A percentile compares a stretch with the other conserved stretches of the same genome.
Evolutionary conservation across 2,888 invertebrate genomes (phyloP).

Genomic region (Notodonta ziczac): DNA sequence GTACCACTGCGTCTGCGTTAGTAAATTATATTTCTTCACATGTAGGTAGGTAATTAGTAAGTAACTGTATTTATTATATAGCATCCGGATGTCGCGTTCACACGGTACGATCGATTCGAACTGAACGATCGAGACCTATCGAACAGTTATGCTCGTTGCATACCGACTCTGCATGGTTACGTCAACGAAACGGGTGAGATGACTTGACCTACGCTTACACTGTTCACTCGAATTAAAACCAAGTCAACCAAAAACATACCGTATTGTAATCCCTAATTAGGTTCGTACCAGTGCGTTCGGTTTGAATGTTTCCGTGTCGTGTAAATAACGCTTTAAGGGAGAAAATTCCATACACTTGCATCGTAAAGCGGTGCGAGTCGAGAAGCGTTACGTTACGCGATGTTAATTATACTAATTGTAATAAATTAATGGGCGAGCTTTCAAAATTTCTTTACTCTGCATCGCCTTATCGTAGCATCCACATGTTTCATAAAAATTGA

Average conservation of each 20-base stretch:
- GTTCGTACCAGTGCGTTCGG: not conserved
- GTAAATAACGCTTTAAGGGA: constrained; percentile 20
- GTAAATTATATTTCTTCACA: constrained; percentile 45
- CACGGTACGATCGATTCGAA: not conserved
- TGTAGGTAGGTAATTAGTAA: constrained; percentile 44
- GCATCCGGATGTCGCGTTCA: constrained; percentile 21
- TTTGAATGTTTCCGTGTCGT: constrained; percentile 2
- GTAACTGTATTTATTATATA: constrained; percentile 46
- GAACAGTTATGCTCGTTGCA: not conserved
- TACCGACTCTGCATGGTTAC: not conserved
- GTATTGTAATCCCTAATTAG: not conserved
- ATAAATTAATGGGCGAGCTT: constrained; percentile 63
- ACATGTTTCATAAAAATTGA: constrained; percentile 43
- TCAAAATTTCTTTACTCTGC: constrained; percentile 51
- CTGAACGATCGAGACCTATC: not conserved
- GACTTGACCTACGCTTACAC: not conserved
- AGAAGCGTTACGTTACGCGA: constrained; percentile 62
- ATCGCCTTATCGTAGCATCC: constrained; percentile 43
- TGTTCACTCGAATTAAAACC: not conserved
- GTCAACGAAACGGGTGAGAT: not conserved
- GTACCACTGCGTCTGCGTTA: constrained; percentile 16
- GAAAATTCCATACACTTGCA: constrained; percentile 29
- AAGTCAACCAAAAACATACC: not conserved
- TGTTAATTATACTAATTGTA: constrained; percentile 75
- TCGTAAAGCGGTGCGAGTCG: constrained; percentile 41